These are phyloP conservation scores for Cecidostiba fungosa DNA, from an alignment of 2,888 invertebrate genomes.

Conservation along the genomic window DNA sequence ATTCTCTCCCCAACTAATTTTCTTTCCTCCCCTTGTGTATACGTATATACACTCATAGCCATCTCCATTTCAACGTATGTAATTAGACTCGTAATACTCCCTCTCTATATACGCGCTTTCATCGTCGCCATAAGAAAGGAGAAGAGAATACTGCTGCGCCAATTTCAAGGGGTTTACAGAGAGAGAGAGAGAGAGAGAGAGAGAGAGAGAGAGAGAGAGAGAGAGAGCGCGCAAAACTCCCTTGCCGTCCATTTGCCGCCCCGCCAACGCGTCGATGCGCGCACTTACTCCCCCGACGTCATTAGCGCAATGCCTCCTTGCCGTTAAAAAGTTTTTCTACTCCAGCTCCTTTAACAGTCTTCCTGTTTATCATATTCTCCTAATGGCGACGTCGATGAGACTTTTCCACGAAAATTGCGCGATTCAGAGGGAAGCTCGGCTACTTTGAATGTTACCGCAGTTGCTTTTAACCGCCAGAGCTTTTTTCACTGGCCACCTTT, in stretches of 20 bases:
- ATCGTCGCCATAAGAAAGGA: background rate
- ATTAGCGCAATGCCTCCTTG: constrained; percentile 32
- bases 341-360: background rate
- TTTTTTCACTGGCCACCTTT: constrained; percentile 16
- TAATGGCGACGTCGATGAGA: constrained; percentile 18
- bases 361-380: constrained; percentile 42
- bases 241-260: background rate
- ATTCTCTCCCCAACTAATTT: background rate
- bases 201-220: background rate
- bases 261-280: background rate
- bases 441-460: background rate
- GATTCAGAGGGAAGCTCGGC: background rate
- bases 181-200: background rate
- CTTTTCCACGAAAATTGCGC: background rate
- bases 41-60: background rate
- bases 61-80: constrained; percentile 9
- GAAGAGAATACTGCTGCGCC: background rate
- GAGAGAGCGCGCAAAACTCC: constrained; percentile 15
- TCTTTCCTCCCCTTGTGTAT: background rate
- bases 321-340: constrained; percentile 41
- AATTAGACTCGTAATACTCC: constrained; percentile 43
- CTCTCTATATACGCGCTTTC: constrained; percentile 11
- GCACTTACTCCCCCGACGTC: background rate
- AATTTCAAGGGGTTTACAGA: constrained; percentile 16
- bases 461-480: background rate